Conservation (phyloP, 1,140 invertebrate species). For the Brachionus rubens region DNA sequence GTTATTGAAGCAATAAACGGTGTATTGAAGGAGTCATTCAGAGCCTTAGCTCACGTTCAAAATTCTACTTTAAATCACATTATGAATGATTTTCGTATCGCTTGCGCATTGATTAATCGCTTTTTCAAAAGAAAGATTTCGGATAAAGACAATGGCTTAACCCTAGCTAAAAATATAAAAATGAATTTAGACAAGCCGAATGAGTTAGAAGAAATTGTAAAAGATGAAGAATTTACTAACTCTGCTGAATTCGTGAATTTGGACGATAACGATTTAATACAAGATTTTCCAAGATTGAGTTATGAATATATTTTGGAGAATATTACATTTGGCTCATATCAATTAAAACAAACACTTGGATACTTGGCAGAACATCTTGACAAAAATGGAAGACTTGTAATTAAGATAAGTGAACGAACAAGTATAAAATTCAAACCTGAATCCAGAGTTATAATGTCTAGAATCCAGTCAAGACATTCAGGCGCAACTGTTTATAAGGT, state of each 20-base stretch:
- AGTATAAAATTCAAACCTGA: neutral
- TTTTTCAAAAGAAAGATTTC: neutral
- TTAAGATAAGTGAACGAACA: neutral
- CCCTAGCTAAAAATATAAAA: neutral
- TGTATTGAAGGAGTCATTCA: neutral
- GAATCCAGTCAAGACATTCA: neutral
- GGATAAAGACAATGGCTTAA: slow-evolving; percentile 2
- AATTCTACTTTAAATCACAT: neutral
- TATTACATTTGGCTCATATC: neutral
- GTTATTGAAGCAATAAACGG: neutral
- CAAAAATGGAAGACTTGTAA: neutral
- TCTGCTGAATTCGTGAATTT: neutral
- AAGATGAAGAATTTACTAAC: neutral
- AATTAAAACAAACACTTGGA: neutral
- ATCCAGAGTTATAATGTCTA: neutral
- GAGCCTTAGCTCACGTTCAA: neutral
- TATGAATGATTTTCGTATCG: neutral
- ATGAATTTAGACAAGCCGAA: neutral
- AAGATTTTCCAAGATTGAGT: slow-evolving; percentile 1
- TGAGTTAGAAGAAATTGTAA: neutral
- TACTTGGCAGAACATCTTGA: slow-evolving; percentile 10
- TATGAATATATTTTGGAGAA: slow-evolving; percentile 19
- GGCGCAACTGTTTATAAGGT: neutral
- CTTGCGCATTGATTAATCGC: neutral
- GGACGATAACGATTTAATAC: neutral